phyloP scores from a whole-genome alignment of 1,140 invertebrate genomes.

The Hormaphis cornu region DNA sequence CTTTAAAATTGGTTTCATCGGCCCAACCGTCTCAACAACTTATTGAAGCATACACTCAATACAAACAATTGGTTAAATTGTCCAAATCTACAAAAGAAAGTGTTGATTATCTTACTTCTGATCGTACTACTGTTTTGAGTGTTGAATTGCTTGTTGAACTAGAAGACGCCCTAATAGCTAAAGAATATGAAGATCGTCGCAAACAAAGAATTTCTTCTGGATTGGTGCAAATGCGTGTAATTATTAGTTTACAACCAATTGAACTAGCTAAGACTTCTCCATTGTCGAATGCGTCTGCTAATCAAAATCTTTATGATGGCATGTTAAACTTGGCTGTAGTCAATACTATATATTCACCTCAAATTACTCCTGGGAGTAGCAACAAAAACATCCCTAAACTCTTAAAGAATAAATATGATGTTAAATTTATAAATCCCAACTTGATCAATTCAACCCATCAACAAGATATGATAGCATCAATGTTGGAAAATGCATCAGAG shows the following conservation, averaged over 20 bases:
- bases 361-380: not conserved
- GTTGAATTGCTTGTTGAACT: not conserved
- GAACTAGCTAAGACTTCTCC: not conserved
- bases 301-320: not conserved
- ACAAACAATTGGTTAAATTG: not conserved
- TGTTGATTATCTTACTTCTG: not conserved
- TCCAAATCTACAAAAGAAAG: not conserved
- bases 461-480: not conserved
- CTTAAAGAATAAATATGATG: not conserved
- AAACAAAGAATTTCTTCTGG: not conserved
- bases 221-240: not conserved
- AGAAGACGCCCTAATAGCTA: not conserved
- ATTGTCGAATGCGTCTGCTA: not conserved
- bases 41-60: not conserved
- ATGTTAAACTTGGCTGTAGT: not conserved
- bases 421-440: not conserved
- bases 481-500: not conserved
- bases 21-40: not conserved
- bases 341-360: not conserved
- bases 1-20: not conserved
- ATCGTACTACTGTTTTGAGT: not conserved
- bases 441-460: not conserved
- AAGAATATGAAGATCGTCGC: not conserved
- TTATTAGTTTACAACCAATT: not conserved
- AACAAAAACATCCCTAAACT: not conserved